A percentile compares a stretch with the other conserved stretches of the same genome.
These are phyloP conservation scores for Tupaia chinensis DNA, from an alignment of 2,113 vertebrate species.

Conservation along the genomic window DNA sequence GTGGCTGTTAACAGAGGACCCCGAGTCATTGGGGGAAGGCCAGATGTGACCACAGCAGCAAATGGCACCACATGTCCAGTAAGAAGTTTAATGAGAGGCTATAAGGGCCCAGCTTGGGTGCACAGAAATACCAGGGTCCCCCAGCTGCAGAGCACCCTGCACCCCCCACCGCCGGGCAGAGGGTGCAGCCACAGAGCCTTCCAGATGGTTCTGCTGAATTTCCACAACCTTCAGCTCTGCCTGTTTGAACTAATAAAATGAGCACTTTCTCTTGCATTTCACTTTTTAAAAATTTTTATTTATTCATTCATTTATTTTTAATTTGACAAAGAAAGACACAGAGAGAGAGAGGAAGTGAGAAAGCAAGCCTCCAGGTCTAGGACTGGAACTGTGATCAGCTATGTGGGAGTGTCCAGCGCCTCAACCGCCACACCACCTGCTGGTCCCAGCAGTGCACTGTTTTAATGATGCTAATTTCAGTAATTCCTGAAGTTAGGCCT, in stretches of 20 bases:
- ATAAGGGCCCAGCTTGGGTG: fast-evolving
- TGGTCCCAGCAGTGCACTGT: neutral
- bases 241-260: conserved; percentile 48
- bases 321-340: no score
- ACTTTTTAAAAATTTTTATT: neutral
- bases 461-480: conserved; percentile 71
- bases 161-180: fast-evolving
- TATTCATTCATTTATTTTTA: no score
- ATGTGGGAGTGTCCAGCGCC: no score
- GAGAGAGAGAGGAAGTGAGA: no score
- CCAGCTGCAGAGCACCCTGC: neutral
- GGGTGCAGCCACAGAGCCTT: fast-evolving
- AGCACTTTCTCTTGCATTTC: neutral
- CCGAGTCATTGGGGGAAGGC: neutral
- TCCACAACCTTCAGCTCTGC: neutral
- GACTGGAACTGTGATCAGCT: no score
- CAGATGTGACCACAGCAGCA: no score
- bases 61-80: no score
- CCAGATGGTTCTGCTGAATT: neutral
- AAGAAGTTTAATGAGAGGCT: fast-evolving
- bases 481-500: conserved; percentile 55
- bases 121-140: no score
- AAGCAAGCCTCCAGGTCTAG: no score
- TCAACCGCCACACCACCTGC: no score
- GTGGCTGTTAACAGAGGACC: neutral